Evolutionary conservation across 2,888 invertebrate genomes (phyloP), one percentile per base, ranked within the genome.

Genomic region (Monoplex corrugatus): DNA sequence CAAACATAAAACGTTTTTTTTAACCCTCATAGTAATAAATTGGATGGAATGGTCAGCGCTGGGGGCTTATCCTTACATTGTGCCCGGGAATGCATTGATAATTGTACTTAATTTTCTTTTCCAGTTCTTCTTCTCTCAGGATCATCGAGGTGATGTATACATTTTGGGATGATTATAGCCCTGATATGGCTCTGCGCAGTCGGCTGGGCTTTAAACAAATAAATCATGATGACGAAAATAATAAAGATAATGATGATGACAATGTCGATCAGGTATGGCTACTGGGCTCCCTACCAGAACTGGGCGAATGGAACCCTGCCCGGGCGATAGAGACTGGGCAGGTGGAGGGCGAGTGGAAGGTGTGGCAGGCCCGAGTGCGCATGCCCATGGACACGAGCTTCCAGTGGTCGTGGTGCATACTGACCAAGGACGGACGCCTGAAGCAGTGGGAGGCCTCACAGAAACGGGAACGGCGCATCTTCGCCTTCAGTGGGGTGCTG

Each of bases 291-390:
- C 85, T 90, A 28, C 78, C 82, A 16, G 90, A 91, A 32, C 86
- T 91, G 10, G 91, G 91, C 0, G 91, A 90, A 8, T 91, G 90
- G 90, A 89, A 87, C 43, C 89, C 90, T 28, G 45, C 88, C 35
- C 85, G 88, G 6, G 91, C 90, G 13, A 83, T 88, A 3, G 88
- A 88, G 72, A 68, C 82, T 1, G 88, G 88, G 0, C 88, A 88
- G 63, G 88, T 82, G 68, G 88, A 57, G 32, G 68, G 35, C 23
- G 88, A 88, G 68, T 88, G 88, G 88, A 88, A 88, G 68, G 88
- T 88, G 68, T 88, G 63, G 68, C 88, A 88, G 45, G 88, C 83
- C 83, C 80, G 82, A 1, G 88, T 88, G 83, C 88, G 88, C 35
- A 2, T 88, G 63, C 88, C 90, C 63, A 68, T 86, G 57, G 40